Conservation (phyloP, 2,797 vertebrate species). For the Myotis daubentonii region DNA sequence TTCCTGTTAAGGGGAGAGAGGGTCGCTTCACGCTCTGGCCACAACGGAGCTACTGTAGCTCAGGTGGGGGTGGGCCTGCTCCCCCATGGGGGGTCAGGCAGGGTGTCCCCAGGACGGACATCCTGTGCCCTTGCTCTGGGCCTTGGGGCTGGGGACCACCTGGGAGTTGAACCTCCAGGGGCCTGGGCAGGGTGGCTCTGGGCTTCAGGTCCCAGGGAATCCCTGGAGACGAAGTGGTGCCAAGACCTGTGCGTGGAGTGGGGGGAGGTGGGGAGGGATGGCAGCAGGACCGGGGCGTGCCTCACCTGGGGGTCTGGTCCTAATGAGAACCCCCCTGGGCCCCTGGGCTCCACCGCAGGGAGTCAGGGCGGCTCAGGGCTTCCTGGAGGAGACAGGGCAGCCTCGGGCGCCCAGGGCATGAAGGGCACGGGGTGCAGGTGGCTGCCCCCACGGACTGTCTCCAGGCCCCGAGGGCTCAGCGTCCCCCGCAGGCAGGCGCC, state of each 20-base stretch:
- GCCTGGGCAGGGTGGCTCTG: not conserved
- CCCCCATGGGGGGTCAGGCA: not conserved
- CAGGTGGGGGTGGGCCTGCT: too few relatives aligned
- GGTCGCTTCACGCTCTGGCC: not conserved
- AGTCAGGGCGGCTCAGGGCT: not conserved
- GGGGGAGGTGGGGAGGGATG: fast-evolving
- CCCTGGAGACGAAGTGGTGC: not conserved
- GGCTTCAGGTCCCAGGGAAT: not conserved
- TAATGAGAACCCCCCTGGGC: not conserved
- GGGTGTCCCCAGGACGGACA: not conserved
- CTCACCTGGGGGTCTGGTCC: too few relatives aligned
- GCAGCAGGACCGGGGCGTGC: not conserved
- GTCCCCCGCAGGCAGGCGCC: fast-evolving
- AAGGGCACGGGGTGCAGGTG: not conserved
- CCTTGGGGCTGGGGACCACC: not conserved
- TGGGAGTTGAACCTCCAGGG: not conserved
- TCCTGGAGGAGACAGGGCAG: not conserved
- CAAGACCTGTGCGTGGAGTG: not conserved
- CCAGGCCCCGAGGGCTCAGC: not conserved
- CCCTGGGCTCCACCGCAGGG: not conserved
- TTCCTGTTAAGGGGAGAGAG: not conserved
- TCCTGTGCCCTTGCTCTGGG: not conserved
- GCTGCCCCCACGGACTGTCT: too few relatives aligned
- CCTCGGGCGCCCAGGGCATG: not conserved
- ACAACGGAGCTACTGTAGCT: not conserved